phyloP scores from a whole-genome alignment of 92 coral and sea anemone genomes.

The Paragorgia papillata region DNA sequence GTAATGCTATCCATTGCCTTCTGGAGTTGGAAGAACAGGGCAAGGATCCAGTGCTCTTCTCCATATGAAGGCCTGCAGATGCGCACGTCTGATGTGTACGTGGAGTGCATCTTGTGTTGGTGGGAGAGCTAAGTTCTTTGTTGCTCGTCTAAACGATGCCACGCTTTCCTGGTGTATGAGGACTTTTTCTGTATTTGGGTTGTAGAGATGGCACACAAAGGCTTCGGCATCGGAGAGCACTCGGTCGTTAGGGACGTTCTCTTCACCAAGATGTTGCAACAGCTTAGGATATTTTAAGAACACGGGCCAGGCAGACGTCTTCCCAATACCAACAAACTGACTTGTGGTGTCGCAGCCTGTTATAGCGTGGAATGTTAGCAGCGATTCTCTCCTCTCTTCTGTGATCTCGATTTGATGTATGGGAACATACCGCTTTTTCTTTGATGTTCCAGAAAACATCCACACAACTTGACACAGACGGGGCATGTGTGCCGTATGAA shows the following conservation, averaged over 20 bases:
- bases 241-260: conserved; percentile 15
- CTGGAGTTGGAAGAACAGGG: too few species aligned
- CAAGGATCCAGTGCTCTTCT: too few species aligned
- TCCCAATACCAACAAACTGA: conserved; percentile 39
- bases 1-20: too few species aligned
- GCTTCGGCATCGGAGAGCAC: conserved; percentile 66
- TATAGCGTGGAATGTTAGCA: conserved; percentile 48
- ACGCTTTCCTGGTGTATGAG: too few species aligned
- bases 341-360: conserved; percentile 40
- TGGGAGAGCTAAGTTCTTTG: too few species aligned
- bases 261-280: conserved; percentile 46
- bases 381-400: conserved; percentile 56
- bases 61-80: too few species aligned
- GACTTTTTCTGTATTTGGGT: background rate
- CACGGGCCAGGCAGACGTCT: conserved; percentile 32
- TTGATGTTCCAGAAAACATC: conserved; percentile 71
- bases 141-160: too few species aligned
- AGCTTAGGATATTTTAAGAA: conserved; percentile 13
- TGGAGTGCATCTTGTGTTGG: too few species aligned
- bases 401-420: conserved; percentile 50
- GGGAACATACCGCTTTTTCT: conserved; percentile 50
- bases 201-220: conserved; percentile 65
- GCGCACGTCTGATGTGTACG: too few species aligned
- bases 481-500: conserved; percentile 63
- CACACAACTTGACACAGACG: conserved; percentile 59